Percentiles rank a stretch among this genome's conserved stretches.
Conservation (phyloP, 1,140 invertebrate genomes). For the Homalodisca vitripennis region DNA sequence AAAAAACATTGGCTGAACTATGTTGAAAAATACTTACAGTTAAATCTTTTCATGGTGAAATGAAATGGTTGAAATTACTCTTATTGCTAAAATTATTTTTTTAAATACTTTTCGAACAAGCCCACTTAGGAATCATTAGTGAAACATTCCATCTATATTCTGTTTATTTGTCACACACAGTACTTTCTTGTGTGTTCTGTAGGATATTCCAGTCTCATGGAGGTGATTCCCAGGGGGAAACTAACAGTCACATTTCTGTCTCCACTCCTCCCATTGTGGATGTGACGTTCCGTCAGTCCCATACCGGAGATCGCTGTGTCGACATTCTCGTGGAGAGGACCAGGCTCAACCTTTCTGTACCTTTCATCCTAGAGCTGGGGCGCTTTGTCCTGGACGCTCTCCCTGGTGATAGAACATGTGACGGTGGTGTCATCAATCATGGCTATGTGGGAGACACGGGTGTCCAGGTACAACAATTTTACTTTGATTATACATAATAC, state of each 20-base stretch:
- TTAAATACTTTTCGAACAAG: too few relatives aligned
- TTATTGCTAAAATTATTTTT: too few relatives aligned
- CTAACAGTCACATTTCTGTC: slow-evolving; percentile 60
- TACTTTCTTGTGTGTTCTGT: too few relatives aligned
- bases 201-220: slow-evolving; percentile 70
- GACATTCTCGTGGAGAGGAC: slow-evolving; percentile 71
- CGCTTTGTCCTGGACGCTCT: slow-evolving; percentile 67
- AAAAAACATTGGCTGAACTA: too few relatives aligned
- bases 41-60: too few relatives aligned
- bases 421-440: slow-evolving; percentile 65
- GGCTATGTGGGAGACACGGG: slow-evolving; percentile 60
- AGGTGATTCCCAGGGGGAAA: slow-evolving; percentile 48
- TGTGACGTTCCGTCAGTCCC: slow-evolving; percentile 61
- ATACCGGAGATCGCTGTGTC: slow-evolving; percentile 60
- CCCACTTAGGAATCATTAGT: too few relatives aligned
- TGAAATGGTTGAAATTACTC: too few relatives aligned
- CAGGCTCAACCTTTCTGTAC: slow-evolving; percentile 68
- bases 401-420: slow-evolving; percentile 55
- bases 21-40: too few relatives aligned
- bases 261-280: slow-evolving; percentile 67
- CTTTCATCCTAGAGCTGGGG: slow-evolving; percentile 66
- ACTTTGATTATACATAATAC: too few relatives aligned
- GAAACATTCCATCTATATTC: too few relatives aligned
- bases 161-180: too few relatives aligned
- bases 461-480: too few relatives aligned